Conservation (phyloP, 2,888 invertebrate species). For the Limnephilus auricula region DNA sequence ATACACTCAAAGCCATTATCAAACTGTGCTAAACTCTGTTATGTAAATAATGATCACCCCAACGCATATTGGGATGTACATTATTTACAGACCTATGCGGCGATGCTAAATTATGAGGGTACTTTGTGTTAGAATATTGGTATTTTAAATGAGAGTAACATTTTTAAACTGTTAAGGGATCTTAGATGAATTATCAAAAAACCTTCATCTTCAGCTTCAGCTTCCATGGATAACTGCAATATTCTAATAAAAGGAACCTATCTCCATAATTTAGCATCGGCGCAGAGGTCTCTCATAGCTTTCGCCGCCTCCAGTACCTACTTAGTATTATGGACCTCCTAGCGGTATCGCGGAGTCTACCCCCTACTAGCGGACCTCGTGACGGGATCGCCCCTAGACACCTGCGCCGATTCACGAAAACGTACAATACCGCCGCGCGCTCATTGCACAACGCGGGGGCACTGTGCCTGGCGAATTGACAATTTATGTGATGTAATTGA, state of each 20-base stretch:
- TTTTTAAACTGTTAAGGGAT: no score
- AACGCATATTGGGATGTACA: no score
- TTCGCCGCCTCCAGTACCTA: not conserved
- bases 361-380: constrained; percentile 43
- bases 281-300: not conserved
- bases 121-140: no score
- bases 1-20: no score
- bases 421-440: not conserved
- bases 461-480: constrained; percentile 14
- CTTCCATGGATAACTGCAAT: no score
- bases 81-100: no score
- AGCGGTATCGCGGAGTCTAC: not conserved
- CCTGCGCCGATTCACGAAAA: constrained; percentile 46
- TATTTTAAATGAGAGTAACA: no score
- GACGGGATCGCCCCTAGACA: constrained; percentile 59
- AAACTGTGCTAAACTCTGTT: no score
- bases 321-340: not conserved
- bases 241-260: not conserved
- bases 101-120: no score
- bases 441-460: constrained; percentile 40
- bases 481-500: constrained; percentile 21
- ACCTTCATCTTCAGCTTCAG: no score
- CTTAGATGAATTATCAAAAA: no score
- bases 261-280: not conserved
- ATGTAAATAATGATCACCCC: no score